Percentiles rank a stretch among this genome's conserved stretches.
These are phyloP conservation scores for Chamaedrilus cognettii DNA, from an alignment of 2,888 invertebrate species.

Conservation along the genomic window DNA sequence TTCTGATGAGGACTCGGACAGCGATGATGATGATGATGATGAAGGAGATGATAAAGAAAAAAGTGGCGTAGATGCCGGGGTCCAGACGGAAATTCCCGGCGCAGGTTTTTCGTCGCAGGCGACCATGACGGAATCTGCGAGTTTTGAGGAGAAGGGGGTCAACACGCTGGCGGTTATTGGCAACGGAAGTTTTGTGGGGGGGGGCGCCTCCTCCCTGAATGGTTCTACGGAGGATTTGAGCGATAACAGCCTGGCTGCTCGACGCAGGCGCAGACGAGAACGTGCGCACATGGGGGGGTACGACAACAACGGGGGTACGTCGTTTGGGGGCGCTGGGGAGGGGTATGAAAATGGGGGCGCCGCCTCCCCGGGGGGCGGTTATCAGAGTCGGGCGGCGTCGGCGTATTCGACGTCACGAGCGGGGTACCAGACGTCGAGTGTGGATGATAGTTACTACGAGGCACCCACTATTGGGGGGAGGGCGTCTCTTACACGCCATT, in stretches of 20 bases:
- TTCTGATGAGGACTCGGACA: conserved; percentile 4
- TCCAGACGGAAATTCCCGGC: conserved; percentile 28
- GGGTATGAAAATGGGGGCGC: too few relatives aligned
- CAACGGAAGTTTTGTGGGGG: conserved; percentile 23
- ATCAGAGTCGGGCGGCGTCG: too few relatives aligned
- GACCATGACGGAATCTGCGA: conserved; percentile 35
- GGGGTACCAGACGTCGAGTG: not conserved
- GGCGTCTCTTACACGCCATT: too few relatives aligned
- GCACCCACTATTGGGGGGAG: not conserved
- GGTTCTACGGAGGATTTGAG: conserved; percentile 7
- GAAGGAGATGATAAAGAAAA: conserved; percentile 1
- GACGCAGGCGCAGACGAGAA: conserved; percentile 33
- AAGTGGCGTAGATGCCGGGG: conserved; percentile 18
- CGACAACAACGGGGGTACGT: too few relatives aligned
- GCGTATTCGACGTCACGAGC: not conserved
- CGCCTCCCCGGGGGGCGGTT: not conserved
- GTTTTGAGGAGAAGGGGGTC: conserved; percentile 54
- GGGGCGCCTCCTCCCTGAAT: not conserved
- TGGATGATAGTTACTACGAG: not conserved
- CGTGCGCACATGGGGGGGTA: conserved; percentile 28
- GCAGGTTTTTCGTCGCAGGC: conserved; percentile 27
- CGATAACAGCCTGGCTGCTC: conserved; percentile 28
- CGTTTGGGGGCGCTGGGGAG: too few relatives aligned
- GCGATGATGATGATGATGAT: not conserved
- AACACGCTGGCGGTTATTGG: conserved; percentile 42